These are phyloP conservation scores for Zophobas atratus DNA, from an alignment of 1,140 invertebrate species.

Conservation along the genomic window DNA sequence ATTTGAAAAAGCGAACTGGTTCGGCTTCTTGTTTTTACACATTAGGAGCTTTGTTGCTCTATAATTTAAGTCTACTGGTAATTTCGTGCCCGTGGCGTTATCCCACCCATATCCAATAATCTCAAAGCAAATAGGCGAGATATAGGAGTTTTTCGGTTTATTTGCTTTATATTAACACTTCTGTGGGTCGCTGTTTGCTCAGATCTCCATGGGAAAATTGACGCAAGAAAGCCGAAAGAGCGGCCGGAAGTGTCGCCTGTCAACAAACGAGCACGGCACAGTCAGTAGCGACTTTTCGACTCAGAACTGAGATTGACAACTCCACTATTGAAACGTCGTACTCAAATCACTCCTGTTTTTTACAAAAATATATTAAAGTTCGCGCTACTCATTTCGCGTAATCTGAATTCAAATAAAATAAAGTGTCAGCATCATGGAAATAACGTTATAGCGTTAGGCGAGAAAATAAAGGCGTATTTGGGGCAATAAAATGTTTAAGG, in stretches of 20 bases:
- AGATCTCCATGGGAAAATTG: too few species aligned
- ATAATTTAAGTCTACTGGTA: conserved; percentile 17
- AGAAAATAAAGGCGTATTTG: conserved; percentile 17
- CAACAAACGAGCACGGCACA: too few species aligned
- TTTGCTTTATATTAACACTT: conserved; percentile 10
- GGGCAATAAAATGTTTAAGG: conserved; percentile 13
- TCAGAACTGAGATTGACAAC: too few species aligned
- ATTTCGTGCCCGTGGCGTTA: conserved; percentile 8
- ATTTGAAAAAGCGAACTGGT: conserved; percentile 14
- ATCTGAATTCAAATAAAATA: too few species aligned
- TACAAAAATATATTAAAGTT: too few species aligned
- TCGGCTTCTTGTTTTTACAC: conserved; percentile 14
- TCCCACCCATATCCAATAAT: neutral
- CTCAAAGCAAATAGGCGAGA: neutral
- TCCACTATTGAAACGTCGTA: too few species aligned
- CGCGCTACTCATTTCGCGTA: too few species aligned
- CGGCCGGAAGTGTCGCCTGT: too few species aligned
- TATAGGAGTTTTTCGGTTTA: neutral
- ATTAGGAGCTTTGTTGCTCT: conserved; percentile 2
- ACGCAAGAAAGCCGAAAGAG: too few species aligned
- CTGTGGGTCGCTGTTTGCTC: neutral
- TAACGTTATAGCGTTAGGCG: neutral
- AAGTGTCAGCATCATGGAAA: neutral
- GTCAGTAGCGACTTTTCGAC: too few species aligned
- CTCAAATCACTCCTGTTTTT: too few species aligned